Base-by-base conservation (phyloP, 2,113 vertebrate species). In the Paralichthys olivaceus region DNA sequence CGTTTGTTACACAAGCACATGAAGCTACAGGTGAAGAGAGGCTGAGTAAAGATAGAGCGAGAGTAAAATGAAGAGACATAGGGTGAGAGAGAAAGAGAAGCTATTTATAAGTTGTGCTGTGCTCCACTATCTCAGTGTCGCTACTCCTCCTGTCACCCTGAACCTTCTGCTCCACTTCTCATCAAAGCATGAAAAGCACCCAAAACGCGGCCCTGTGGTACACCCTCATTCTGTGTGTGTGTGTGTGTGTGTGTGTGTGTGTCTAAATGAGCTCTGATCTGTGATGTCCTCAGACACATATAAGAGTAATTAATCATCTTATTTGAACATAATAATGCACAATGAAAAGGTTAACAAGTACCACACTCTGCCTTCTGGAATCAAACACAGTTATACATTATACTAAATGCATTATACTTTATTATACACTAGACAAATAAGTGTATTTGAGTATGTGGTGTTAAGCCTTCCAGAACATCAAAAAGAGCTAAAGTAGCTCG, bases 81-180 rank as follows among this genome's bases (percentile, higher is more conserved):
- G 45, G 73, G 51, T 58, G n/a, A 29, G 62, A 51, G 23, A 66
- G 56, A 57, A 37, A 72, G 53, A 61, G 72, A 59, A 64, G 81
- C 85, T 93, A 93, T 92, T 93, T 89, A 89, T 93, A 92, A 87
- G 76, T 29, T 45, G 67, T 14, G 81, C 88, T 80, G 84, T 90
- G 92, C 83, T 89, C 84, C 71, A 89, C 87, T 86, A 89, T 90
- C 87, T 75, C 75, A 83, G 72, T 64, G 7, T 72, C 83, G 77
- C 77, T 89, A 67, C 79, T 80, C 79, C 61, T 47, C 57, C 83
- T 66, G 69, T 83, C 65, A 71, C 60, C 81, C 86, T 83, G 85
- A 86, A 90, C 87, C 84, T 89, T 89, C 86, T 91, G 91, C 89
- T 90, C 90, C 76, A 93, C 82, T 93, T 91, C 87, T 90, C 75